Base-by-base conservation (phyloP, 2,113 vertebrate species). In the Leptocoma aspasia region DNA sequence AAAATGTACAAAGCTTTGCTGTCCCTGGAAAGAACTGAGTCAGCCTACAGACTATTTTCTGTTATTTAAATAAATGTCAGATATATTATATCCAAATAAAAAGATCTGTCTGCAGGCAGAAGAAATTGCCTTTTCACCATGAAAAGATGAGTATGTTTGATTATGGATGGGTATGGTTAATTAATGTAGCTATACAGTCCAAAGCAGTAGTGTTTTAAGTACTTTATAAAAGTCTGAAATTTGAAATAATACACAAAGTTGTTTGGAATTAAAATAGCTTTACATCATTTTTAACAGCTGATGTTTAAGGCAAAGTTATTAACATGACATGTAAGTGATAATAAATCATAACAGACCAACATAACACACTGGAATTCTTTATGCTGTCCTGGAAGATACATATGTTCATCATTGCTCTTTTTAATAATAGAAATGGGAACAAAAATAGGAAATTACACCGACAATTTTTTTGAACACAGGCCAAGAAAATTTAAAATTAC, bases 281-380 rank as follows among this genome's bases (percentile, higher is more conserved):
- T 80, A 37, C 27, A 37, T 68, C 6, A 52, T 27, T 89, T 85
- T 63, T 54, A 89, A 92, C 41, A 89, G 31, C 33, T 66, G 63
- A 90, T 92, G 22, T 84, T 94, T 92, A 90, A 79, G 53, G 56
- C 72, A 85, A 93, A 72, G 31, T 63, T 93, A 76, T 87, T 86
- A 81, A 93, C 90, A 90, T 61, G 42, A 78, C 57, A 57, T 33
- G 6, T 61, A 89, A 77, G 26, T 47, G 47, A 73, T 90, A 93
- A 95, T 57, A 86, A 85, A 60, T 68, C 9, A 23, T 56, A 93
- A 65, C 27, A 73, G 37, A 72, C 21, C 35, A 94, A 45, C 52
- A 68, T 21, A 95, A 45, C 33, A 50, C 44, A 37, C 39, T 63
- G 45, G 59, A 86, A 85, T 79, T 91, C 37, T 54, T 86, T 91